Base-by-base conservation (phyloP, 37 sponge, comb jelly and placozoan species). In the Halichondria panicea region DNA sequence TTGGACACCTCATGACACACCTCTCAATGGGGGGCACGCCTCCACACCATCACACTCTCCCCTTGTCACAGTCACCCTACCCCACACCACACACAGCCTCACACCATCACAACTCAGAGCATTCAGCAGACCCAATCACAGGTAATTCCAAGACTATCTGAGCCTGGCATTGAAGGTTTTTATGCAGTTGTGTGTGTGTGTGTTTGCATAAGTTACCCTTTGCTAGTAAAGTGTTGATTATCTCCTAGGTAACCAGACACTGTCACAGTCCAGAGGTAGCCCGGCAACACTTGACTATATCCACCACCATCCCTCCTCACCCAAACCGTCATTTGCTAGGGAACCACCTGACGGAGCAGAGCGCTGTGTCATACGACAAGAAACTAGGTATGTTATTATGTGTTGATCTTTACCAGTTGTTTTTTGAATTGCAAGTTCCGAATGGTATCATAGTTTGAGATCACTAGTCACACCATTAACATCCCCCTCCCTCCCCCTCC, bases 291-390 rank as follows among this genome's bases (percentile, higher is more conserved):
- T 6, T 4, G 56, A 55, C 56, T 55, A 55, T 25, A 27, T 0
- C 64, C 74, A 50, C 27, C 60, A 36, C 9, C 46, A 72, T 61
- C 82, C 82, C 40, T 27, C 81, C 52, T 79, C 83, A 1, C 83
- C 84, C 55, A 82, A 83, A 33, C 78, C 78, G 3, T 68, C 84
- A 0, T 83, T 89, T 78, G 79, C 70, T 12, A 50, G 78, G 1
- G 89, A 73, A 31, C 89, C 89, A 37, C 89, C 89, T 24, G 89
- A 78, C 59, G 80, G 84, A 4, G 83, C 83, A 22, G 89, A 89
- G 34, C 46, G 70, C 21, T 81, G 82, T 30, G 54, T 45, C 58
- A 77, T 75, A 37, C 71, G 53, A 25, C 74, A 66, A 48, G 81
- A 81, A 6, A 27, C 53, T 25, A 61, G 41, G 81, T 81, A 28